These are phyloP conservation scores for Sabatieria punctata DNA, from an alignment of 2,888 invertebrate species.

Conservation along the genomic window DNA sequence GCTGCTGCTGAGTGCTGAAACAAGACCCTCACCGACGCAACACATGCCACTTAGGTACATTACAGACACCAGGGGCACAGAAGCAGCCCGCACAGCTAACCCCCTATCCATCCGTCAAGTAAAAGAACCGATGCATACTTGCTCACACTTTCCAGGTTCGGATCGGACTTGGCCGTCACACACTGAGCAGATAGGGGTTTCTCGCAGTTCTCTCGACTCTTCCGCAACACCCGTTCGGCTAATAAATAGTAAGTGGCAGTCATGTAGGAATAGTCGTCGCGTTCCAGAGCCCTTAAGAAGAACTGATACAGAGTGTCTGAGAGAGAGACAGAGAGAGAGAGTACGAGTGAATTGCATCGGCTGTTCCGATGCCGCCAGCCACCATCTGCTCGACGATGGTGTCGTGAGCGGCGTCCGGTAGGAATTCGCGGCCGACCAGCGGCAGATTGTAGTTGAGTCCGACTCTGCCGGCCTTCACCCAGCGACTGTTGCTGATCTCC, in stretches of 20 bases:
- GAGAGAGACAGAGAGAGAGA: too few relatives aligned
- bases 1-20: too few relatives aligned
- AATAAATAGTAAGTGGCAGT: conserved; percentile 93
- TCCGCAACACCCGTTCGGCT: conserved; percentile 73
- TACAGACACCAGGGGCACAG: too few relatives aligned
- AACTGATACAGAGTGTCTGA: background rate
- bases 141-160: too few relatives aligned
- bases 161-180: too few relatives aligned
- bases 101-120: too few relatives aligned
- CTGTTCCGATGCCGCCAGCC: conserved; percentile 76
- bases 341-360: conserved; percentile 78
- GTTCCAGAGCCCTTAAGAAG: conserved; percentile 58
- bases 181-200: too few relatives aligned
- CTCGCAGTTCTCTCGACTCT: conserved; percentile 48
- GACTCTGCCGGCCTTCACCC: conserved; percentile 28
- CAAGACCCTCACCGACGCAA: too few relatives aligned
- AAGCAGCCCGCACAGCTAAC: too few relatives aligned
- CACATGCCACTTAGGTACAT: too few relatives aligned
- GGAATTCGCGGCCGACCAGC: conserved; percentile 60
- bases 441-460: conserved; percentile 24
- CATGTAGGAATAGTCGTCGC: conserved; percentile 91
- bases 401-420: conserved; percentile 75
- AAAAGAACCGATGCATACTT: too few relatives aligned
- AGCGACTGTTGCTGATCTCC: conserved; percentile 63
- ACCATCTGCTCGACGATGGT: conserved; percentile 88